phyloP scores from a whole-genome alignment of 1,140 invertebrate genomes.

The Drosophila lacertosa region DNA sequence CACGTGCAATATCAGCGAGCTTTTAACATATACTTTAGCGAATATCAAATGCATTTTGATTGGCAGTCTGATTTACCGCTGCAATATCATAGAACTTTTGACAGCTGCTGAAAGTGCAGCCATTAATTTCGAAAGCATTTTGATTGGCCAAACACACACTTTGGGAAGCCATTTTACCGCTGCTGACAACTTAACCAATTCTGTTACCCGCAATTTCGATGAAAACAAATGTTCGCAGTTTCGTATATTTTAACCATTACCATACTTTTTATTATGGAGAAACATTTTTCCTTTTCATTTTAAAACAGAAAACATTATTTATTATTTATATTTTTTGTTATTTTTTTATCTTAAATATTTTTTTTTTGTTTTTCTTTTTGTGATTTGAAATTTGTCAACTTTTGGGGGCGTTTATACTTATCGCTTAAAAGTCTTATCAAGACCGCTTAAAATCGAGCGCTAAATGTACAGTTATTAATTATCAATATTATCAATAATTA shows the following conservation, averaged over 20 bases:
- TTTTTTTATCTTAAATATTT: constrained; percentile 36
- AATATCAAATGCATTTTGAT: too few relatives aligned
- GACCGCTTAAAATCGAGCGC: constrained; percentile 76
- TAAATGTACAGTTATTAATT: constrained; percentile 73
- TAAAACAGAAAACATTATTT: constrained; percentile 77
- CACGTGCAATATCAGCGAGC: too few relatives aligned
- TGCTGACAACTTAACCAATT: too few relatives aligned
- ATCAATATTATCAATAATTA: constrained; percentile 35
- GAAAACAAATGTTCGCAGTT: too few relatives aligned
- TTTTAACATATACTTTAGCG: too few relatives aligned
- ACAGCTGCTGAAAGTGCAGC: too few relatives aligned
- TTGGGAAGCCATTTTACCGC: too few relatives aligned
- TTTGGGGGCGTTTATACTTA: constrained; percentile 52
- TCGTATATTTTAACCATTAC: constrained; percentile 71
- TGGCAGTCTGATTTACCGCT: too few relatives aligned
- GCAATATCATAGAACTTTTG: too few relatives aligned
- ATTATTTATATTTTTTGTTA: constrained; percentile 40
- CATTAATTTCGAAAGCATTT: too few relatives aligned
- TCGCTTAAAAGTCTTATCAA: constrained; percentile 77
- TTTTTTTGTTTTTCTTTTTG: constrained; percentile 34
- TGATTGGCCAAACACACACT: neutral
- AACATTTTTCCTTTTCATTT: constrained; percentile 65
- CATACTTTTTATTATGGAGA: constrained; percentile 79
- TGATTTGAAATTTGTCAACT: constrained; percentile 62
- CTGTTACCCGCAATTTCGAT: neutral